These are phyloP conservation scores for Camelus bactrianus DNA, from an alignment of 2,113 vertebrate species.

Conservation along the genomic window DNA sequence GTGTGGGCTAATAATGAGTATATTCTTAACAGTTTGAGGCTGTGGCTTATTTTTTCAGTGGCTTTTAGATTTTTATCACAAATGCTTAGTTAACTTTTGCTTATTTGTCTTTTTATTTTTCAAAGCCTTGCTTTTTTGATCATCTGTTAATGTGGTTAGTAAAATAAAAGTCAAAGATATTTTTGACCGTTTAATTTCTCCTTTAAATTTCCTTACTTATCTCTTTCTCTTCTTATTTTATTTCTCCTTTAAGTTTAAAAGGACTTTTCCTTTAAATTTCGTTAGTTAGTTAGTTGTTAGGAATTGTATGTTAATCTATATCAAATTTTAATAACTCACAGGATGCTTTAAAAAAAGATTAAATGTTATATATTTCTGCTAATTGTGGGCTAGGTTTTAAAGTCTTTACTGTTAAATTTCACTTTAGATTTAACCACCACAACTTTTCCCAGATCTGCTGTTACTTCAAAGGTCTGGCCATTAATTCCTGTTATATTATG, in stretches of 20 bases:
- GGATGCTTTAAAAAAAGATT: neutral
- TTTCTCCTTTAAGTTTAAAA: constrained; percentile 22
- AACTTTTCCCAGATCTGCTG: neutral
- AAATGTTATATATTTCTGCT: neutral
- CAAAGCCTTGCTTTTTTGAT: constrained; percentile 26
- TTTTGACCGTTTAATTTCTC: constrained; percentile 31
- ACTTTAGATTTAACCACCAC: neutral
- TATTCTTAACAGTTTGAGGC: neutral
- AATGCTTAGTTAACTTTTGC: neutral
- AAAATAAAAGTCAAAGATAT: constrained; percentile 24
- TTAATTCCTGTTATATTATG: neutral
- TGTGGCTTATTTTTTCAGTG: neutral
- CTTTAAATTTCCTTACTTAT: neutral
- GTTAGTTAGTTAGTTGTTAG: constrained; percentile 10
- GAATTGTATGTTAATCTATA: neutral
- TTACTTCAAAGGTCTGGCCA: neutral
- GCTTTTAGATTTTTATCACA: neutral
- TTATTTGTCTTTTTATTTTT: neutral
- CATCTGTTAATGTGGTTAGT: constrained; percentile 8
- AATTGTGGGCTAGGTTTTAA: neutral
- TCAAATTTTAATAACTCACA: constrained; percentile 21
- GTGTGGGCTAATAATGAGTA: neutral
- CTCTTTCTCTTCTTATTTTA: neutral
- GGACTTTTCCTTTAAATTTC: constrained; percentile 7
- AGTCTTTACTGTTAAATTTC: neutral